Evolutionary conservation across 2,888 invertebrate species (phyloP).

Genomic region (Spilosoma lubricipeda): DNA sequence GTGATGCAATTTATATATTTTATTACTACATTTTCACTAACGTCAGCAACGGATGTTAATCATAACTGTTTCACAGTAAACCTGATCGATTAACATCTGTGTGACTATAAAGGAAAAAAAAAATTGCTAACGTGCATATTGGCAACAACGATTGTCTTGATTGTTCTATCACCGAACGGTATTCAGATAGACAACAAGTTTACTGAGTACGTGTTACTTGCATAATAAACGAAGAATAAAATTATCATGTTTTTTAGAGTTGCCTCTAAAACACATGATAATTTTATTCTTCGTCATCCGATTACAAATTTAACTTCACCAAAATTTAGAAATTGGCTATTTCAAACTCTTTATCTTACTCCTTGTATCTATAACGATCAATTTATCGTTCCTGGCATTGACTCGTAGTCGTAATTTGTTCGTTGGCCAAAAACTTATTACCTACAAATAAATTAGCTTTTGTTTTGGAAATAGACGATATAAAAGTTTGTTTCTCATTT

Average conservation of each 20-base stretch:
- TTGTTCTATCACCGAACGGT: neutral
- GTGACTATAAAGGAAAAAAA: neutral
- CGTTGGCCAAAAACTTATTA: neutral
- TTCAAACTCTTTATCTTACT: neutral
- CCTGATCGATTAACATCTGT: neutral
- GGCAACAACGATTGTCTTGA: neutral
- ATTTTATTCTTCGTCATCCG: too few relatives aligned
- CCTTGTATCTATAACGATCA: neutral
- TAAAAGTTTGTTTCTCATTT: neutral
- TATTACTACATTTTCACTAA: neutral
- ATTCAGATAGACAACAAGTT: neutral
- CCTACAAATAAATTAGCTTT: neutral
- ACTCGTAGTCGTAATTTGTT: neutral
- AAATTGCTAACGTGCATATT: neutral
- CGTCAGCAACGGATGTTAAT: slow-evolving; percentile 9
- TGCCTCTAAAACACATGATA: too few relatives aligned
- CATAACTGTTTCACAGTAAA: neutral
- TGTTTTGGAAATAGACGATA: neutral
- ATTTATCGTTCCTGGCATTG: neutral
- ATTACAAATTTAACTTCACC: too few relatives aligned
- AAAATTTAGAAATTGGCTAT: neutral
- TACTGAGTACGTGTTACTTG: neutral
- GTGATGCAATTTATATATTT: neutral
- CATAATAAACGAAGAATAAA: too few relatives aligned
- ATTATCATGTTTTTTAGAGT: too few relatives aligned